Percentiles rank a stretch among this genome's conserved stretches.
Evolutionary conservation across 2,113 vertebrate species (phyloP).

Genomic region (Rhadina sibilatrix): DNA sequence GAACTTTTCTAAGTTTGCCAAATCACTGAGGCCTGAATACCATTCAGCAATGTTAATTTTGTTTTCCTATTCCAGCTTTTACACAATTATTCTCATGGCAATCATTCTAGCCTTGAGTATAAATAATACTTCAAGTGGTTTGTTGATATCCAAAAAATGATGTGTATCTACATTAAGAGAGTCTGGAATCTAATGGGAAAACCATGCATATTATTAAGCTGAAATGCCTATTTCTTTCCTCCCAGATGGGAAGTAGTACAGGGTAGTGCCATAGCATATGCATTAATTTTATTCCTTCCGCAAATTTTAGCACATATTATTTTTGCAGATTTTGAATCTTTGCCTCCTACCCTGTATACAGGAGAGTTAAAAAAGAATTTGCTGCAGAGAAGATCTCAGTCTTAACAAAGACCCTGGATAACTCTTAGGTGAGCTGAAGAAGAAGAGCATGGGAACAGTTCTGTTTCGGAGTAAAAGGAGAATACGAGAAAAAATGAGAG

Average conservation of each 20-base stretch:
- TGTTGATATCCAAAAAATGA: slow-evolving; percentile 59
- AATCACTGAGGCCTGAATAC: slow-evolving; percentile 68
- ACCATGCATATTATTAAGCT: slow-evolving; percentile 57
- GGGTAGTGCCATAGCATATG: slow-evolving; percentile 36
- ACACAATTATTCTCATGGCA: slow-evolving; percentile 63
- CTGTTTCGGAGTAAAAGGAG: background rate
- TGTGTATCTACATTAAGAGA: slow-evolving; percentile 54
- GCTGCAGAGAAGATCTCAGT: background rate
- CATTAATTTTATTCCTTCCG: slow-evolving; percentile 52
- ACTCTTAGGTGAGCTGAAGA: background rate
- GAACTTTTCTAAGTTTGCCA: slow-evolving; percentile 65
- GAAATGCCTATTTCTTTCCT: slow-evolving; percentile 55
- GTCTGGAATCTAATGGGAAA: slow-evolving; percentile 55
- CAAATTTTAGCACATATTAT: slow-evolving; percentile 49
- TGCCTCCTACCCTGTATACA: slow-evolving; percentile 20
- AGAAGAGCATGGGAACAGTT: background rate
- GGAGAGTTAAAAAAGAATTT: slow-evolving; percentile 35
- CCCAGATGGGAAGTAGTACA: slow-evolving; percentile 46
- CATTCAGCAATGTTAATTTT: slow-evolving; percentile 67
- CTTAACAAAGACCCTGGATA: background rate
- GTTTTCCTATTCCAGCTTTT: slow-evolving; percentile 60
- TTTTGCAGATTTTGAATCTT: slow-evolving; percentile 47
- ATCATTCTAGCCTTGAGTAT: slow-evolving; percentile 64
- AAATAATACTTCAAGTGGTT: slow-evolving; percentile 58
- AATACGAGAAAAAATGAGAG: background rate